A percentile compares a stretch with the other conserved stretches of the same genome.
Evolutionary conservation across 1,140 invertebrate species (phyloP).

Genomic region (Araneus ventricosus): DNA sequence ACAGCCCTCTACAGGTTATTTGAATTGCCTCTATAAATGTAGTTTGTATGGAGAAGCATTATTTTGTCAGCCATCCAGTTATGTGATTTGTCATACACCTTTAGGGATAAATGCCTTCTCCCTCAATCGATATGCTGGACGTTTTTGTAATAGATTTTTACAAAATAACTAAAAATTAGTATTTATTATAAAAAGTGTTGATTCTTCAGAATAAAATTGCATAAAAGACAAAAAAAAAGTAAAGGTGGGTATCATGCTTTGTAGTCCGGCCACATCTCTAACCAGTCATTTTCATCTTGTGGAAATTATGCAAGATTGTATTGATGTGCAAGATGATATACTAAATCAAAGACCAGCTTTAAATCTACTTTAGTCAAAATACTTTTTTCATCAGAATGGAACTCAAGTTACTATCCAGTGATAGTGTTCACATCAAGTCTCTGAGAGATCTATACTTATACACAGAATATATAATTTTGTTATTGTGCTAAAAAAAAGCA

Average conservation of each 20-base stretch:
- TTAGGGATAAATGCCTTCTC: conserved; percentile 60
- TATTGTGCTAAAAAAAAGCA: conserved; percentile 46
- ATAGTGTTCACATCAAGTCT: conserved; percentile 22
- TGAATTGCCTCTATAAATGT: conserved; percentile 32
- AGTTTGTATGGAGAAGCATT: conserved; percentile 59
- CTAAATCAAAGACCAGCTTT: conserved; percentile 61
- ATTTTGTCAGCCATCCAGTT: conserved; percentile 71
- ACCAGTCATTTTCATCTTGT: conserved; percentile 47
- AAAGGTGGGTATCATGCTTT: conserved; percentile 58
- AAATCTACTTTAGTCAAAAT: conserved; percentile 5
- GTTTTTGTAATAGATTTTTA: conserved; percentile 72
- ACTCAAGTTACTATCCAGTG: conserved; percentile 11
- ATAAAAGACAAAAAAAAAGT: conserved; percentile 37
- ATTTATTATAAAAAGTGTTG: conserved; percentile 36
- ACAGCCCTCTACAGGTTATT: conserved; percentile 41
- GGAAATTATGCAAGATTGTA: conserved; percentile 54
- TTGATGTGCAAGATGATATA: conserved; percentile 32
- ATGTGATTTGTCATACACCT: conserved; percentile 41
- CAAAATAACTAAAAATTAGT: conserved; percentile 60
- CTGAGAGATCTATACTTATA: conserved; percentile 18
- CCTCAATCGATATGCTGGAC: conserved; percentile 45
- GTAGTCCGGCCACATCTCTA: conserved; percentile 61
- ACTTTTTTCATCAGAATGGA: conserved; percentile 9
- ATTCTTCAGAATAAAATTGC: conserved; percentile 34
- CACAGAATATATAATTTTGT: conserved; percentile 58